Conservation (phyloP, 2,797 vertebrate species). For the Sebastes nivosus region DNA sequence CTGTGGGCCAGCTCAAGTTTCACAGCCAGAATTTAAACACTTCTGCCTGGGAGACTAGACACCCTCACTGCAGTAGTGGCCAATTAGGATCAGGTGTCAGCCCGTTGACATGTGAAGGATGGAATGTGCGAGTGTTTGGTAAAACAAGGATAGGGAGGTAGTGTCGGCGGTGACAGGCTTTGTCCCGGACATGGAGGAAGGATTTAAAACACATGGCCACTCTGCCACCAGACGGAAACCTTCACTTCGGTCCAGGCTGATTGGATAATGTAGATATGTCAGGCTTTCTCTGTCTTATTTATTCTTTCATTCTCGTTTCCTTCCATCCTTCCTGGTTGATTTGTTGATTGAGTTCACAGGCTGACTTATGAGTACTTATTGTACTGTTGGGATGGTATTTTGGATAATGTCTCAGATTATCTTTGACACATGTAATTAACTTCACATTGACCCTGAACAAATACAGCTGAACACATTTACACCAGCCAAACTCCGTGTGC, state of each 20-base stretch:
- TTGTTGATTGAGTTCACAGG: not conserved
- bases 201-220: conserved; percentile 73
- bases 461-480: not conserved
- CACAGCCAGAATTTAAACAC: conserved; percentile 69
- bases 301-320: not conserved
- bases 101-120: conserved; percentile 79
- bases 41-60: conserved; percentile 51
- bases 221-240: conserved; percentile 52
- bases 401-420: conserved; percentile 10
- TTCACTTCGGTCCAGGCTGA: conserved; percentile 33
- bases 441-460: conserved; percentile 19
- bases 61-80: conserved; percentile 52
- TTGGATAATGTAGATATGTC: conserved; percentile 12
- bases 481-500: not conserved
- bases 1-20: conserved; percentile 61
- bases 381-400: not conserved
- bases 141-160: conserved; percentile 56
- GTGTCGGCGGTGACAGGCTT: conserved; percentile 69
- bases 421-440: conserved; percentile 31
- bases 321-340: not conserved
- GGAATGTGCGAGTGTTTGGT: conserved; percentile 68
- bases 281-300: not conserved
- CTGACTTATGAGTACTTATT: not conserved
- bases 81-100: conserved; percentile 83
- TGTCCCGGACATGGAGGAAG: conserved; percentile 56